Base-by-base conservation (phyloP, 2,888 invertebrate genomes). In the Caenorhabditis afra region DNA sequence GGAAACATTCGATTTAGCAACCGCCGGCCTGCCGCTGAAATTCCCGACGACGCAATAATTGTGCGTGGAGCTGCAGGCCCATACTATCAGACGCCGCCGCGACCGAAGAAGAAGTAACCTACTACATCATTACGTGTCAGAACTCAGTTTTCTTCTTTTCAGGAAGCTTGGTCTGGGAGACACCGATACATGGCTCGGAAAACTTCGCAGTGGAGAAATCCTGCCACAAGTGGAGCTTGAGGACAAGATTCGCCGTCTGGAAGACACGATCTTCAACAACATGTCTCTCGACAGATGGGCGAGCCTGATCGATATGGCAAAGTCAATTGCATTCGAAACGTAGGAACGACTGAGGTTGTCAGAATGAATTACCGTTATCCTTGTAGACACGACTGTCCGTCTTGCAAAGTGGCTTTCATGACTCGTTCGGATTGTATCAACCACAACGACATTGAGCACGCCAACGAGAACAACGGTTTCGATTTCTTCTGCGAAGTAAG, bases 31-130 rank as follows among this genome's bases (percentile, higher is more conserved):
- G 87, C 90, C 0, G 85, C 85, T 23, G 90, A 89, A 44, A 86
- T 90, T 50, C 89, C 90, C 1, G 86, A 86, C 11, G 89, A 89
- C 62, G 90, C 90, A 11, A 89, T 90, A 49, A 86, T 90, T 18
- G 88, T 90, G 3, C 77, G 89, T 0, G 81, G 87, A 23, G 76
- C 83, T 12, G 88, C 85, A 12, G 88, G 87, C 29, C 81, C 87
- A 8, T 84, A 87, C 79, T 87, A 85, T 77, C 79, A 87, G 23
- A 86, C 66, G 10, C 79, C 79, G 8, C 57, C 68, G 3, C 59
- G 80, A 16, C 71, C 77, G 5, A 79, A 84, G 53, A 85, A 85
- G 71, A 85, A 77, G 84, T 83, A 57, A 74, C 47, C 3, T 14
- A 52, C 29, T 29, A 29, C 29, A 5, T 29, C 7, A 29, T 7